phyloP scores from a whole-genome alignment of 2,113 vertebrate genomes.

The Mus musculus region GRCm39 chr16:43658501-43659000 shows the following conservation, averaged over 20 bases:
- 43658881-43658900: not conserved
- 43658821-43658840: constrained; percentile 7
- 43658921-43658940: constrained; percentile 13
- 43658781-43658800: constrained; percentile 26
- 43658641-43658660: not conserved
- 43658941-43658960: constrained; percentile 16
- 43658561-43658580: not conserved
- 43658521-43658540: not conserved
- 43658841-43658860: constrained; percentile 41
- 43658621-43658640: not conserved
- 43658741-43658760: constrained; percentile 13
- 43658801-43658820: constrained; percentile 35
- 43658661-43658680: constrained; percentile 35
- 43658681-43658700: not conserved
- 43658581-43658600: not conserved
- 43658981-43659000: not conserved
- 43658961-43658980: not conserved
- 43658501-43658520: not conserved
- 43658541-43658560: constrained; percentile 9
- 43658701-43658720: not conserved
- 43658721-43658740: not conserved
- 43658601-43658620: not conserved
- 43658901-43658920: not conserved
- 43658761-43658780: not conserved
- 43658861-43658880: constrained; percentile 53